Conservation (phyloP, 2,888 invertebrate genomes). For the Metopia argyrocephala region DNA sequence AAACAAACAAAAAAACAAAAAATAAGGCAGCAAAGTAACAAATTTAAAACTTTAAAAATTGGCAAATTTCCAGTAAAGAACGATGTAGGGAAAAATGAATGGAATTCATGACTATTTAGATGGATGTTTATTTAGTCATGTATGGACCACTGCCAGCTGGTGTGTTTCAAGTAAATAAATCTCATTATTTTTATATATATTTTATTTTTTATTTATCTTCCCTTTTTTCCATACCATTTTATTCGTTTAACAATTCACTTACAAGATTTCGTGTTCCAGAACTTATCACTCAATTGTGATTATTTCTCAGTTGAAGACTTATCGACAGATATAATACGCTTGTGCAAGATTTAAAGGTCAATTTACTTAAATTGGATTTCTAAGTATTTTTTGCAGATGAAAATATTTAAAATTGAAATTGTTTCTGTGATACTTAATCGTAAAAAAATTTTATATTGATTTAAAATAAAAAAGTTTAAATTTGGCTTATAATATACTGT, state of each 20-base stretch:
- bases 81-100: background rate
- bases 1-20: background rate
- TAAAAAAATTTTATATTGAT: no score
- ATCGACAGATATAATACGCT: conserved; percentile 19
- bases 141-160: background rate
- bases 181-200: background rate
- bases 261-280: conserved; percentile 21
- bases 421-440: no score
- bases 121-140: background rate
- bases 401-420: no score
- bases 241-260: conserved; percentile 30
- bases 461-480: no score
- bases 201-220: no score
- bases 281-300: conserved; percentile 19
- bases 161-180: conserved; percentile 21
- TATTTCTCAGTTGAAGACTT: conserved; percentile 21
- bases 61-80: conserved; percentile 41
- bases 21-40: conserved; percentile 20
- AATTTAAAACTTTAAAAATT: conserved; percentile 47
- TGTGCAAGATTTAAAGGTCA: conserved; percentile 35
- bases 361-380: conserved; percentile 25
- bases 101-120: background rate
- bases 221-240: background rate
- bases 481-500: no score
- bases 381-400: conserved; percentile 7